phyloP scores from a whole-genome alignment of 2,888 invertebrate genomes.

The Beris morrisii region DNA sequence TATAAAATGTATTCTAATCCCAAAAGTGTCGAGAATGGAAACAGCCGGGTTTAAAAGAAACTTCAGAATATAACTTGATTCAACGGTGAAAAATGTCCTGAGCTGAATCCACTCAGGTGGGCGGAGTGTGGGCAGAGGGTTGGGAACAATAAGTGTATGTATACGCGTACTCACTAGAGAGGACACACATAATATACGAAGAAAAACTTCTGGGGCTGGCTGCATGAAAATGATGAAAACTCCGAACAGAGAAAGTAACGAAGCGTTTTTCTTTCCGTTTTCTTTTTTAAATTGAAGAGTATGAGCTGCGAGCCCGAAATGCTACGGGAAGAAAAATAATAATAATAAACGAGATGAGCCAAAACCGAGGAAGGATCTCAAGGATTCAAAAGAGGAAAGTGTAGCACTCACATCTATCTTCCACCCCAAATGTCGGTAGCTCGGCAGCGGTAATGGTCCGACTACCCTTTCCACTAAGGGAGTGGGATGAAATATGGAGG shows the following conservation, averaged over 20 bases:
- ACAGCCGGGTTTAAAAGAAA: conserved; percentile 27
- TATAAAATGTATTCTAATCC: conserved; percentile 38
- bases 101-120: conserved; percentile 24
- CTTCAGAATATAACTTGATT: conserved; percentile 22
- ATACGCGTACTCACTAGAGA: conserved; percentile 15
- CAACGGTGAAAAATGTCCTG: conserved; percentile 11
- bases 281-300: no score
- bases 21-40: conserved; percentile 26
- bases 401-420: conserved; percentile 34
- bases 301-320: background rate
- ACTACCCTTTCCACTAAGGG: background rate
- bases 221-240: conserved; percentile 37
- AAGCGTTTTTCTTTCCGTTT: conserved; percentile 1
- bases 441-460: background rate
- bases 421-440: background rate
- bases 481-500: conserved; percentile 31
- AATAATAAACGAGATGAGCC: conserved; percentile 36
- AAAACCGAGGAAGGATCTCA: conserved; percentile 27
- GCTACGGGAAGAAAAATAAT: conserved; percentile 32
- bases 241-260: conserved; percentile 26
- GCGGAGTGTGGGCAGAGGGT: background rate
- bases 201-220: conserved; percentile 29
- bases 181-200: conserved; percentile 27
- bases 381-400: conserved; percentile 11
- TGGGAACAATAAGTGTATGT: background rate